A percentile compares a stretch with the other conserved stretches of the same genome.
Evolutionary conservation across 2,797 vertebrate genomes (phyloP).

Genomic region (Loris lydekkerianus): DNA sequence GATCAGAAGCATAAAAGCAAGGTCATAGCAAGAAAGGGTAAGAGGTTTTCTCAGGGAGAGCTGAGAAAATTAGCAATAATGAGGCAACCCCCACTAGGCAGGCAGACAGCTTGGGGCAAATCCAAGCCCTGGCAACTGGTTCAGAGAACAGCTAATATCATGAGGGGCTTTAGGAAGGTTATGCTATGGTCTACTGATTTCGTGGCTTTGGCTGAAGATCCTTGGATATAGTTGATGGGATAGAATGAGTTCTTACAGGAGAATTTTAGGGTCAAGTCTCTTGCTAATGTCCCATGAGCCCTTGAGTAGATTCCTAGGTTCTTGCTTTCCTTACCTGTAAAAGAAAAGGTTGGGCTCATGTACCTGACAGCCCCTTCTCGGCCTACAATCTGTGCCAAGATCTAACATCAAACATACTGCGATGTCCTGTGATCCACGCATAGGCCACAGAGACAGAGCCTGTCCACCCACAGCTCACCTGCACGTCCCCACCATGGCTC

Average conservation of each 20-base stretch:
- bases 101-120: neutral
- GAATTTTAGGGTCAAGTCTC: neutral
- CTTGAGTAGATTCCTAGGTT: neutral
- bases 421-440: neutral
- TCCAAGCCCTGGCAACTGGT: conserved; percentile 6
- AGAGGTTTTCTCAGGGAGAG: conserved; percentile 1
- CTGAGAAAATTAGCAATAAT: neutral
- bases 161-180: neutral
- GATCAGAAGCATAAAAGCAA: neutral
- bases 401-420: neutral
- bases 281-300: neutral
- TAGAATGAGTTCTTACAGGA: neutral
- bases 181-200: neutral
- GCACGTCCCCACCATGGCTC: neutral
- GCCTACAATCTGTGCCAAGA: neutral
- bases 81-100: neutral
- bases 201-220: neutral
- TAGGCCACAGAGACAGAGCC: neutral
- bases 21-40: neutral
- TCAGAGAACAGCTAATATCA: neutral
- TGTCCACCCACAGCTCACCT: neutral
- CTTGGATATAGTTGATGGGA: neutral
- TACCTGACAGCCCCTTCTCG: neutral
- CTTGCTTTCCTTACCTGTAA: conserved; percentile 30
- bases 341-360: neutral